Conservation (phyloP, 2,113 vertebrate genomes). For the Calypte anna region DNA sequence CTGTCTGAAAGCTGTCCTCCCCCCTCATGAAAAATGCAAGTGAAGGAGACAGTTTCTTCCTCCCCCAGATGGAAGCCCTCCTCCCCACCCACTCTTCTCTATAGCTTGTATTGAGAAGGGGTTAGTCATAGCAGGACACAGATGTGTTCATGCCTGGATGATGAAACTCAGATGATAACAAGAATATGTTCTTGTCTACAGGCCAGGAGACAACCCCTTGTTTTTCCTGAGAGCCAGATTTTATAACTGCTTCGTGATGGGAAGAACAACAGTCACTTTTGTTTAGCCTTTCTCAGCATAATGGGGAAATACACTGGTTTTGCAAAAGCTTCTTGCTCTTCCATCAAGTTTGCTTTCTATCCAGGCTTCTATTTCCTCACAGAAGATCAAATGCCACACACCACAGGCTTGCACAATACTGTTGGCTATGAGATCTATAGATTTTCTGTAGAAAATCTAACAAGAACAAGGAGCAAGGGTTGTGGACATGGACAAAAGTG, state of each 20-base stretch:
- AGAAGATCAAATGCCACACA: background rate
- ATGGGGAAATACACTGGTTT: background rate
- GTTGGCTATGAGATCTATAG: background rate
- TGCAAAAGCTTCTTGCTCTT: background rate
- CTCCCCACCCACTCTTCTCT: background rate
- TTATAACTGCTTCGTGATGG: background rate
- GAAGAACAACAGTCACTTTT: background rate
- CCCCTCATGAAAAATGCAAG: background rate
- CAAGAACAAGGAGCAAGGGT: background rate
- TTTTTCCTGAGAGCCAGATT: background rate
- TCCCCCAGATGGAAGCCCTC: background rate
- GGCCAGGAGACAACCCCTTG: background rate
- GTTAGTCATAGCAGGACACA: conserved; percentile 35
- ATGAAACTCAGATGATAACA: conserved; percentile 7
- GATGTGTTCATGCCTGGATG: background rate
- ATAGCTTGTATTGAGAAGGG: background rate
- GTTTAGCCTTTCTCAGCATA: background rate
- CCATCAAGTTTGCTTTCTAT: background rate
- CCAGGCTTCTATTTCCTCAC: background rate
- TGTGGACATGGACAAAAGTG: background rate
- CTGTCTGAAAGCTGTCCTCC: background rate
- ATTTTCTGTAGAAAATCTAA: background rate
- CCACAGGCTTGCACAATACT: fast-evolving
- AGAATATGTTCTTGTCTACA: conserved; percentile 9
- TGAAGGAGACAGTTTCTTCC: background rate